Evolutionary conservation across 2,888 invertebrate species (phyloP).

Genomic region (Idaea dimidiata): DNA sequence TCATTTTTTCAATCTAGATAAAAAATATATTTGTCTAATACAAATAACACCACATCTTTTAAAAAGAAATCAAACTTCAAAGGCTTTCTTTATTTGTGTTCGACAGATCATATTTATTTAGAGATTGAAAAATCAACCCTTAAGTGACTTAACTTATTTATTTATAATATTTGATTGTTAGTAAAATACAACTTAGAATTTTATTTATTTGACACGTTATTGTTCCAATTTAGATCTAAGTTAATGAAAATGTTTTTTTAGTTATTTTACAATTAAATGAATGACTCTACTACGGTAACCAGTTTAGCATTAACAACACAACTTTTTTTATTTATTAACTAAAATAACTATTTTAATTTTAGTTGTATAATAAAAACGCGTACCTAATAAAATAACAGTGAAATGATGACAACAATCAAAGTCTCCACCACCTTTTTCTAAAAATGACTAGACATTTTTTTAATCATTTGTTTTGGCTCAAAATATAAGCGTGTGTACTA

Average conservation of each 20-base stretch:
- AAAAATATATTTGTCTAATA: too few species aligned
- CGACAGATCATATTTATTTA: too few species aligned
- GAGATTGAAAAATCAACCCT: too few species aligned
- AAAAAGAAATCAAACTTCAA: too few species aligned
- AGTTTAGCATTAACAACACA: too few species aligned
- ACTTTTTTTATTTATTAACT: background rate
- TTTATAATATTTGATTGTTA: background rate
- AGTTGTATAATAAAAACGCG: background rate
- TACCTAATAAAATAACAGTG: too few species aligned
- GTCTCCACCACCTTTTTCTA: background rate
- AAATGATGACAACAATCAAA: background rate
- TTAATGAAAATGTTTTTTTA: background rate
- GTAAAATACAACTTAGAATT: background rate
- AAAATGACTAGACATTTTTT: background rate
- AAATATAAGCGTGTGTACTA: slow-evolving; percentile 30
- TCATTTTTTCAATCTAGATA: too few species aligned
- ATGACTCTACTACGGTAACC: background rate
- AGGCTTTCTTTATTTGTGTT: too few species aligned
- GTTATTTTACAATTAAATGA: background rate
- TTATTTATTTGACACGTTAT: background rate
- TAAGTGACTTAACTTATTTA: too few species aligned
- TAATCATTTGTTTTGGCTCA: background rate
- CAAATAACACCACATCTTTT: too few species aligned
- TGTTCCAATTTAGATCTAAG: slow-evolving; percentile 3
- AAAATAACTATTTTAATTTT: background rate